A percentile compares a stretch with the other conserved stretches of the same genome.
phyloP scores from a whole-genome alignment of 2,888 invertebrate species.

The Tetanocera ferruginea region DNA sequence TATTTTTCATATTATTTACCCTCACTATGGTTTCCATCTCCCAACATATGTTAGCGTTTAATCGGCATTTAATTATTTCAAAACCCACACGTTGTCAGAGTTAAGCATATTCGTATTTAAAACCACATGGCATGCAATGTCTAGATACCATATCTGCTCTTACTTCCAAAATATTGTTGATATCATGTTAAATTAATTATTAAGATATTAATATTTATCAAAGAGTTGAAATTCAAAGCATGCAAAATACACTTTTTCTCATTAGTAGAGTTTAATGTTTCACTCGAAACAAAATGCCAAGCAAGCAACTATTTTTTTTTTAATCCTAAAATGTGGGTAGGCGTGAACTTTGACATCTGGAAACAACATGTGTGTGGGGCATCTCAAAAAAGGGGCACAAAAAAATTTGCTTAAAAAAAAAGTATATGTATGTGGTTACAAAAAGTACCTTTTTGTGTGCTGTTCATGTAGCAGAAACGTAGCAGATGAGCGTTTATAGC shows the following conservation, averaged over 20 bases:
- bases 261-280: background rate
- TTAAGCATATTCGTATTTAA: background rate
- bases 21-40: too few species aligned
- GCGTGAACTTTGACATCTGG: too few species aligned
- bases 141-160: background rate
- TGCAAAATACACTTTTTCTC: background rate
- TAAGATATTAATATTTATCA: background rate
- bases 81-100: background rate
- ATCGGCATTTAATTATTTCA: too few species aligned
- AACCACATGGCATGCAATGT: background rate
- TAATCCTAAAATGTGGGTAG: too few species aligned
- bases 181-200: too few species aligned
- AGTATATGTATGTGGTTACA: background rate
- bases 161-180: too few species aligned
- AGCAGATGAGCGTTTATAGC: background rate
- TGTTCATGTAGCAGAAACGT: background rate
- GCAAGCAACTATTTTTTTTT: too few species aligned
- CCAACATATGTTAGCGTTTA: too few species aligned
- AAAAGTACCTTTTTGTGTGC: background rate
- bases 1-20: too few species aligned
- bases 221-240: background rate
- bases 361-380: constrained; percentile 2
- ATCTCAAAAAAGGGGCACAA: background rate
- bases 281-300: too few species aligned
- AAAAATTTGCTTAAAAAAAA: background rate